phyloP scores from a whole-genome alignment of 2,888 invertebrate species.

The Pterostichus madidus region DNA sequence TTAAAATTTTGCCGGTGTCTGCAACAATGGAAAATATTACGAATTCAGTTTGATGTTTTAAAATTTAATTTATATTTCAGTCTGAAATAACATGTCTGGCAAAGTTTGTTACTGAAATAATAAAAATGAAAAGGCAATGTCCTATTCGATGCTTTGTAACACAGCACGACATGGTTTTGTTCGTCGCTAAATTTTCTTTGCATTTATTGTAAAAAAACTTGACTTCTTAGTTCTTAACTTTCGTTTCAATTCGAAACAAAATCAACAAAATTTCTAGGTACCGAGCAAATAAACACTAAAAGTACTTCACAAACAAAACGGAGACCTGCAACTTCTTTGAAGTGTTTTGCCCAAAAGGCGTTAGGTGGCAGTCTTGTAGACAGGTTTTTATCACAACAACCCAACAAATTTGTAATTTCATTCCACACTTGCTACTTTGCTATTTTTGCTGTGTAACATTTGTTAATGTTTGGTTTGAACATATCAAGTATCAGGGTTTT shows the following conservation, averaged over 20 bases:
- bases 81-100: conserved; percentile 36
- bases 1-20: conserved; percentile 3
- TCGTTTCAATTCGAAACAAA: conserved; percentile 39
- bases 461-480: not conserved
- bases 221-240: conserved; percentile 1
- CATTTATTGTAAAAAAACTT: conserved; percentile 25
- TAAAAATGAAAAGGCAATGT: conserved; percentile 39
- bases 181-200: conserved; percentile 28
- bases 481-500: conserved; percentile 7
- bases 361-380: conserved; percentile 1
- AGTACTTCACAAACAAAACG: conserved; percentile 27
- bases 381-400: not conserved
- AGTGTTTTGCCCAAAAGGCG: conserved; percentile 42
- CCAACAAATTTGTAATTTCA: conserved; percentile 26
- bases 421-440: not conserved
- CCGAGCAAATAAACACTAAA: conserved; percentile 19
- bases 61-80: conserved; percentile 37
- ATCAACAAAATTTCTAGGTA: conserved; percentile 17
- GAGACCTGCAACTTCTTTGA: conserved; percentile 31
- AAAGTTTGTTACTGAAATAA: conserved; percentile 36
- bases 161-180: not conserved
- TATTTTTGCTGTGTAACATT: conserved; percentile 13
- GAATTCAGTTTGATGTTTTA: conserved; percentile 42
- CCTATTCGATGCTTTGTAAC: not conserved
- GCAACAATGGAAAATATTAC: conserved; percentile 26